Base-by-base conservation (phyloP, 2,797 vertebrate genomes). In the Cercopithecus petaurista region DNA sequence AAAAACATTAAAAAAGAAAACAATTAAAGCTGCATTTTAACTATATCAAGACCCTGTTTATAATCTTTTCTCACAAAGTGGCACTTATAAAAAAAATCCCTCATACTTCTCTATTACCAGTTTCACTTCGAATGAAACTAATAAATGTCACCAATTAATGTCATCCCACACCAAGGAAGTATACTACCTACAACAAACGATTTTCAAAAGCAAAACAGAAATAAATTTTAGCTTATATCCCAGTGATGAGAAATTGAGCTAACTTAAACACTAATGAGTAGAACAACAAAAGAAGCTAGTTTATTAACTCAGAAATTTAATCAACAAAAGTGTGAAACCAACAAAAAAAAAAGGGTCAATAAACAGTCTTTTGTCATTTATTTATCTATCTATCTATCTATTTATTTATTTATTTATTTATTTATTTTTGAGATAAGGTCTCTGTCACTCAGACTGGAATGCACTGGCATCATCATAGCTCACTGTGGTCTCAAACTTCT, bases 251-350 rank as follows among this genome's bases (percentile, higher is more conserved):
- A 91, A 80, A 95, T 0, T 84, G 6, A 90, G 77, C 19, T 64
- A 84, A 50, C 2, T 5, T 30, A 55, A 93, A 85, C 26, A 75
- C 55, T 48, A 77, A 5, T 87, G 4, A 79, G 13, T 4, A 93
- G 36, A 86, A 93, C 93, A 95, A 77, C 24, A 90, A 50, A 97
- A 90, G n/a, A 70, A 88, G 14, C 12, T 52, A 73, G 21, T 50
- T 15, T 46, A 91, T 36, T 82, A 84, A 96, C 33, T 93, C 28
- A 84, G 61, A 90, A 22, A 88, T 26, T 81, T 88, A 88, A 43
- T 67, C n/a, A 82, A 95, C 72, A 91, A 83, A 14, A 90, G 36
- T 7, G 57, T 50, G 55, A 95, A 79, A 79, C 33, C 39, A 93
- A 79, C 0, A 87, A 55, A 41, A 73, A 84, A 61, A 61, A 88